Evolutionary conservation across 2,797 vertebrate genomes (phyloP).

Genomic region (Pseudochirops corinnae): DNA sequence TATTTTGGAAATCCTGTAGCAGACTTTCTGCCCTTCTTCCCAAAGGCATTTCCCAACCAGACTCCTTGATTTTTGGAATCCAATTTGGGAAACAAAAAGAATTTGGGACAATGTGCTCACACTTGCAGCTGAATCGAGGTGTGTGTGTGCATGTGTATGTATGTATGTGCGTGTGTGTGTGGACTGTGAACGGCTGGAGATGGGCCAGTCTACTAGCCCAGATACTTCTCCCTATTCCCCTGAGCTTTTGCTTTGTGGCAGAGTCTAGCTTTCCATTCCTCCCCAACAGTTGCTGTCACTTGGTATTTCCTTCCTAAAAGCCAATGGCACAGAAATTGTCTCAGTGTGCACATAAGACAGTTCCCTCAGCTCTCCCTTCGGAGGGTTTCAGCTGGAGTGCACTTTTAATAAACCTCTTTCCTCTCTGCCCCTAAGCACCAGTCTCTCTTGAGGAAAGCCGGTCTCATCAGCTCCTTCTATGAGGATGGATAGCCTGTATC

Average conservation of each 20-base stretch:
- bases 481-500: neutral
- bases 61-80: neutral
- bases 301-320: slow-evolving; percentile 1
- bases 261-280: neutral
- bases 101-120: neutral
- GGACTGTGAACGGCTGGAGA: neutral
- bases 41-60: slow-evolving; percentile 65
- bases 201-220: neutral
- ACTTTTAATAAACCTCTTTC: too few relatives aligned
- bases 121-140: neutral
- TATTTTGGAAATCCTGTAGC: slow-evolving; percentile 70
- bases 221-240: neutral
- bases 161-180: neutral
- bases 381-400: neutral
- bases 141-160: neutral
- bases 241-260: slow-evolving; percentile 8
- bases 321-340: neutral
- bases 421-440: neutral
- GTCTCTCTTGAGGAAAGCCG: neutral
- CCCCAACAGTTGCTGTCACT: neutral
- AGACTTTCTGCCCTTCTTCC: slow-evolving; percentile 61
- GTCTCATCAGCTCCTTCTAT: neutral
- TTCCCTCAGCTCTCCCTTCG: neutral
- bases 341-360: neutral
- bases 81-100: neutral